phyloP scores from a whole-genome alignment of 1,140 invertebrate genomes.

The Grapholita molesta region DNA sequence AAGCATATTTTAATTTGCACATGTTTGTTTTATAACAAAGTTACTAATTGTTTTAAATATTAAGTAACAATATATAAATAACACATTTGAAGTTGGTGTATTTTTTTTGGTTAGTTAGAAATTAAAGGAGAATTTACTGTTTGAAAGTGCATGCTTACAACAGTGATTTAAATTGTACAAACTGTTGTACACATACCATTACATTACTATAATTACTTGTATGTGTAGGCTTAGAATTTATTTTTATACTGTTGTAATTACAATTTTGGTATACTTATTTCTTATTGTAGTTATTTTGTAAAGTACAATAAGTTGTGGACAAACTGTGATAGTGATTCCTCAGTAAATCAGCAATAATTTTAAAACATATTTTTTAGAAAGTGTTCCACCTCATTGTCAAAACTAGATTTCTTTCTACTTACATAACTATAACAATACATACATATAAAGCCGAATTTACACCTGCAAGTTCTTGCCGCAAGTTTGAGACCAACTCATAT shows the following conservation, averaged over 20 bases:
- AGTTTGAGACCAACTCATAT: no score
- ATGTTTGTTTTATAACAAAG: slow-evolving; percentile 11
- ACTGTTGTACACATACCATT: not conserved
- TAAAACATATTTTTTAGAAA: not conserved
- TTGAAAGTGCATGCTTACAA: not conserved
- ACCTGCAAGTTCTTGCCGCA: no score
- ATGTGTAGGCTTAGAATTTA: no score
- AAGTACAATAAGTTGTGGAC: no score
- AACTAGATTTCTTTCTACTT: slow-evolving; percentile 18
- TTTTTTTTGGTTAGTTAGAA: not conserved
- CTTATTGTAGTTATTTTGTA: no score
- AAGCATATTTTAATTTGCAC: slow-evolving; percentile 16
- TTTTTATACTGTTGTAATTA: no score
- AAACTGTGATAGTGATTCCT: no score
- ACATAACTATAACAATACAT: slow-evolving; percentile 3
- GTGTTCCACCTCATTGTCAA: not conserved
- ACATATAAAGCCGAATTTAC: not conserved
- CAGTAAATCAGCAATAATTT: not conserved
- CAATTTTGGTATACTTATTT: no score
- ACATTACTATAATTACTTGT: not conserved
- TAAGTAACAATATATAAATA: slow-evolving; percentile 8
- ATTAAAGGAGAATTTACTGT: not conserved
- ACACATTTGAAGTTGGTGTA: not conserved
- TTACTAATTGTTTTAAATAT: not conserved
- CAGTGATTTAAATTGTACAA: not conserved